Percentiles rank a stretch among this genome's conserved stretches.
phyloP scores from a whole-genome alignment of 2,888 invertebrate genomes.

The Xestobium rufovillosum region DNA sequence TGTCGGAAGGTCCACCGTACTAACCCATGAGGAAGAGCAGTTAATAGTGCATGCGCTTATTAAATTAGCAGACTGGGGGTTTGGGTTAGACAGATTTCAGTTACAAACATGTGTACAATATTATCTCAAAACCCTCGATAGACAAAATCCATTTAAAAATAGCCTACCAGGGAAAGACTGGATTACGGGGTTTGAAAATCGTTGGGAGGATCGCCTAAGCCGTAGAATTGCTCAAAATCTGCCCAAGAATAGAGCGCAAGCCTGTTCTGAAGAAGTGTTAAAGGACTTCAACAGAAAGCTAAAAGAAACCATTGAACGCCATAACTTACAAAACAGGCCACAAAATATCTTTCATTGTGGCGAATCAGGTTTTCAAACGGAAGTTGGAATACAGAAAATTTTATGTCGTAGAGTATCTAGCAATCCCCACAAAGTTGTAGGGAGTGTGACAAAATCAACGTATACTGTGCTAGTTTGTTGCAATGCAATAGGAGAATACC shows the following conservation, averaged over 20 bases:
- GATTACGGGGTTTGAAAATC: slow-evolving; percentile 18
- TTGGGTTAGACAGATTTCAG: slow-evolving; percentile 17
- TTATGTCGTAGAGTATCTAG: slow-evolving; percentile 14
- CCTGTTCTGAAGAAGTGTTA: slow-evolving; percentile 13
- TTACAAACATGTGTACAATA: slow-evolving; percentile 16
- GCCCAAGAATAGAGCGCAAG: slow-evolving; percentile 15
- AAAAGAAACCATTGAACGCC: slow-evolving; percentile 6
- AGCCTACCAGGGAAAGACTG: slow-evolving; percentile 18
- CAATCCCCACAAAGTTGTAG: slow-evolving; percentile 18
- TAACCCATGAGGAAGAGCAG: slow-evolving; percentile 15
- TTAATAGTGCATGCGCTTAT: slow-evolving; percentile 15
- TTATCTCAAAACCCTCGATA: slow-evolving; percentile 13
- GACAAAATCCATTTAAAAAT: slow-evolving; percentile 19
- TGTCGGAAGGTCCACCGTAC: slow-evolving; percentile 14
- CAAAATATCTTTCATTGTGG: slow-evolving; percentile 21
- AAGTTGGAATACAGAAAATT: slow-evolving; percentile 19
- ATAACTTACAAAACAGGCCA: slow-evolving; percentile 15
- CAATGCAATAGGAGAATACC: slow-evolving; percentile 18
- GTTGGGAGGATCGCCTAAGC: slow-evolving; percentile 15
- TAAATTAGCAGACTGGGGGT: slow-evolving; percentile 20
- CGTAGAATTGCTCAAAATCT: slow-evolving; percentile 15
- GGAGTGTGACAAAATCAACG: slow-evolving; percentile 17
- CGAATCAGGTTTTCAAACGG: slow-evolving; percentile 20
- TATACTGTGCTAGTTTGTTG: slow-evolving; percentile 20
- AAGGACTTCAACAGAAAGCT: slow-evolving; percentile 16